Evolutionary conservation across 2,888 invertebrate species (phyloP).

Genomic region (Leptothorax acervorum): DNA sequence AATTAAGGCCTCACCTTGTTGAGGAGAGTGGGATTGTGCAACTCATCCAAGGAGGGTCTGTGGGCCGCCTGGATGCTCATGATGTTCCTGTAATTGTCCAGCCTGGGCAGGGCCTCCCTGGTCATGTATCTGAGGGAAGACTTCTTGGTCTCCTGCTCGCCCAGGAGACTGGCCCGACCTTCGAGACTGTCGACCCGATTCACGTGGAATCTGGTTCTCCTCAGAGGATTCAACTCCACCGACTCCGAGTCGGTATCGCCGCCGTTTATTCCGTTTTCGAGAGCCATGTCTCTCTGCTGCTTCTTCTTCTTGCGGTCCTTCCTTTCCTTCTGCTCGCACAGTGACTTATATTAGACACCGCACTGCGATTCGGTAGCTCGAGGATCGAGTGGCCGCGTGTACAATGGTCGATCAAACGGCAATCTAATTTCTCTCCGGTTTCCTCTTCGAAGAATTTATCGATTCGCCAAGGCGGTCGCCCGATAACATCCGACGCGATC

Average conservation of each 20-base stretch:
- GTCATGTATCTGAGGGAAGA: conserved; percentile 89
- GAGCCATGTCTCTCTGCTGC: conserved; percentile 74
- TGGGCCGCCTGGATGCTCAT: conserved; percentile 95
- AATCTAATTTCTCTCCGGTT: conserved; percentile 54
- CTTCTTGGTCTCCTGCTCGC: conserved; percentile 83
- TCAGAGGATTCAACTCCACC: conserved; percentile 84
- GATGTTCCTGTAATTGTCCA: conserved; percentile 96
- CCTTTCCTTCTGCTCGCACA: conserved; percentile 7
- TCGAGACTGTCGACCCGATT: conserved; percentile 88
- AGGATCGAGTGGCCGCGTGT: not conserved
- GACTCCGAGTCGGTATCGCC: conserved; percentile 79
- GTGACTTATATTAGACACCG: not conserved
- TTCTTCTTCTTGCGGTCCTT: not conserved
- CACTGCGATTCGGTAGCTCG: conserved; percentile 5
- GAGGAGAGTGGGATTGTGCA: conserved; percentile 93
- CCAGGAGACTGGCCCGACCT: conserved; percentile 83
- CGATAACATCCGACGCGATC: conserved; percentile 18
- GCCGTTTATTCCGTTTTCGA: conserved; percentile 79
- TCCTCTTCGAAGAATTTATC: conserved; percentile 47
- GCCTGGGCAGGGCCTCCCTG: conserved; percentile 93
- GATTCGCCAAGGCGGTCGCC: conserved; percentile 51
- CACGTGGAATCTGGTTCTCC: conserved; percentile 88
- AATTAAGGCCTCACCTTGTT: conserved; percentile 89
- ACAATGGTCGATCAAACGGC: conserved; percentile 46
- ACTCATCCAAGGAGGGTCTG: conserved; percentile 94